Percentiles rank a stretch among this genome's conserved stretches.
These are phyloP conservation scores for Periophthalmus modestus DNA, from an alignment of 2,113 vertebrate genomes.

Conservation along the genomic window DNA sequence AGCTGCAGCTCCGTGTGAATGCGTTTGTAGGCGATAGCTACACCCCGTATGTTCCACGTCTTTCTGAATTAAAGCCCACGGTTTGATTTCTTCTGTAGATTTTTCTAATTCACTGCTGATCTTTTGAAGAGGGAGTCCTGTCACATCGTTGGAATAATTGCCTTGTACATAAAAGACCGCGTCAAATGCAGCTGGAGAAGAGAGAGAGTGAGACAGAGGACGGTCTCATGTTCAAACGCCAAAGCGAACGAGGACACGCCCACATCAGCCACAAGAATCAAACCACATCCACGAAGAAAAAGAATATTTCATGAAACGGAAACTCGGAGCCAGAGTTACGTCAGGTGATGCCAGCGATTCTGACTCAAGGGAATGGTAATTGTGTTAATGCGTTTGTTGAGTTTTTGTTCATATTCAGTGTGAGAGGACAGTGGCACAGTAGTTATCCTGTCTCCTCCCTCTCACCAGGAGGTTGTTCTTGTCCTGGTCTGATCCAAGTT, in stretches of 20 bases:
- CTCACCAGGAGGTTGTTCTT: too few species aligned
- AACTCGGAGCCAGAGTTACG: background rate
- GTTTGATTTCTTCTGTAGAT: background rate
- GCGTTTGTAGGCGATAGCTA: background rate
- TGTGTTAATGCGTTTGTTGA: background rate
- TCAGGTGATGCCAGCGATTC: background rate
- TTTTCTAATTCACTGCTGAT: background rate
- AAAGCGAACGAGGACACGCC: background rate
- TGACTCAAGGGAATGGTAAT: background rate
- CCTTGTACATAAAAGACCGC: background rate
- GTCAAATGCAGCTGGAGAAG: background rate
- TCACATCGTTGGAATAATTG: background rate
- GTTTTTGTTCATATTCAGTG: background rate
- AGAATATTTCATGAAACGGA: background rate
- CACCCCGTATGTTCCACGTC: background rate
- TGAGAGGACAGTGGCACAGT: too few species aligned
- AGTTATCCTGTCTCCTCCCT: background rate
- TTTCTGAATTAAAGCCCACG: background rate
- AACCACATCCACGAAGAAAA: background rate
- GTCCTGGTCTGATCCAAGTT: too few species aligned
- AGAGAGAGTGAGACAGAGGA: background rate
- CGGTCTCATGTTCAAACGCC: background rate
- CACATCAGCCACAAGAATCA: background rate
- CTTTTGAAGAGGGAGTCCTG: background rate
- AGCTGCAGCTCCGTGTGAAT: too few species aligned